Percentiles rank a stretch among this genome's conserved stretches.
Evolutionary conservation across 2,888 invertebrate species (phyloP).

Genomic region (Tineola bisselliella): DNA sequence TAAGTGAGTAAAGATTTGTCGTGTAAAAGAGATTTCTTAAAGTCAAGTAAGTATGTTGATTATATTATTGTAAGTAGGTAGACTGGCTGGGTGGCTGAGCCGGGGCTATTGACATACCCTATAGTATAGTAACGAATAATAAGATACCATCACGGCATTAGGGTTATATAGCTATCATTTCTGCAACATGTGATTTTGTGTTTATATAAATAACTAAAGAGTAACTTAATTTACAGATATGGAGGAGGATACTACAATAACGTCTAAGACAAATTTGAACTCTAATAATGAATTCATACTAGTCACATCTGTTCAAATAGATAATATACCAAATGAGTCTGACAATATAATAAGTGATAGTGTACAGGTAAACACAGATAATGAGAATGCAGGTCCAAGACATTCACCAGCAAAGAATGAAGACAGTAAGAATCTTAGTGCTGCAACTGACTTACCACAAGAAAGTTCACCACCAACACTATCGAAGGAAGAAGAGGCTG

Average conservation of each 20-base stretch:
- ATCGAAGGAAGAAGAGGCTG: neutral
- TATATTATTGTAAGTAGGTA: conserved; percentile 48
- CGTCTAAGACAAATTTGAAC: neutral
- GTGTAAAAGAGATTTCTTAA: conserved; percentile 17
- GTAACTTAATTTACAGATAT: neutral
- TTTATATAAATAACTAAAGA: too few relatives aligned
- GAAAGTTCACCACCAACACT: too few relatives aligned
- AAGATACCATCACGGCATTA: neutral
- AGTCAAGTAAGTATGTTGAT: conserved; percentile 49
- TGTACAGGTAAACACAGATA: too few relatives aligned
- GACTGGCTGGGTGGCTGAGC: conserved; percentile 37
- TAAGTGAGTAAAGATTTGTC: conserved; percentile 8
- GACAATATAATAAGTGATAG: neutral
- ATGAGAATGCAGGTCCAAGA: too few relatives aligned
- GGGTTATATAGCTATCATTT: neutral
- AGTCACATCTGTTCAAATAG: neutral
- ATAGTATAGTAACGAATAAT: neutral
- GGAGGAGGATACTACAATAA: neutral
- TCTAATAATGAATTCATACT: neutral
- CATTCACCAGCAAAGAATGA: too few relatives aligned
- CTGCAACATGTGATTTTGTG: neutral
- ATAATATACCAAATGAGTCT: neutral
- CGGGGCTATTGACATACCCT: conserved; percentile 44
- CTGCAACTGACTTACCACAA: too few relatives aligned
- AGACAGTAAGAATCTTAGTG: too few relatives aligned